A percentile compares a stretch with the other conserved stretches of the same genome.
These are phyloP conservation scores for Mus caroli DNA, from an alignment of 2,797 vertebrate species.

Conservation along the genomic window DNA sequence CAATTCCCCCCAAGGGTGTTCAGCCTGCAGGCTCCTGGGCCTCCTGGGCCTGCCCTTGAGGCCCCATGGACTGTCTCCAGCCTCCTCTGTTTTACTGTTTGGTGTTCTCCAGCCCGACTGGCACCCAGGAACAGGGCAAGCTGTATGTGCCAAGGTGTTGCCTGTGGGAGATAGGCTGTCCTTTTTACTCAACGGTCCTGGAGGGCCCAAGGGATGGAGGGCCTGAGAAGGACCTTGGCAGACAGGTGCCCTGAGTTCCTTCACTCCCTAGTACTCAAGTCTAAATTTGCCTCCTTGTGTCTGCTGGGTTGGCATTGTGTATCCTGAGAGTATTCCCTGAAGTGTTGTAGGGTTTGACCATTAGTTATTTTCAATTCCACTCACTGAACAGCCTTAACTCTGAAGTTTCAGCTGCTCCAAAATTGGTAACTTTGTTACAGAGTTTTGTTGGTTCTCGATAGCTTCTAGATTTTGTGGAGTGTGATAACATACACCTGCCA, in stretches of 20 bases:
- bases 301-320: neutral
- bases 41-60: neutral
- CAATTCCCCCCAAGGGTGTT: neutral
- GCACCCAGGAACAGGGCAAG: neutral
- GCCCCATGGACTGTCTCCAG: neutral
- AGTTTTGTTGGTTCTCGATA: neutral
- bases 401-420: neutral
- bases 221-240: neutral
- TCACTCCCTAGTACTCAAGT: neutral
- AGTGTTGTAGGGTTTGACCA: neutral
- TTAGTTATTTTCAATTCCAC: neutral
- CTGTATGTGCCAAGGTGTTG: neutral
- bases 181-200: neutral
- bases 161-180: neutral
- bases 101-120: neutral
- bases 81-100: neutral
- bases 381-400: neutral
- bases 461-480: neutral
- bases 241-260: neutral
- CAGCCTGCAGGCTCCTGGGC: neutral
- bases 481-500: neutral
- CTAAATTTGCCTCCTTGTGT: neutral
- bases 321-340: neutral
- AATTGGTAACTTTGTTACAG: neutral
- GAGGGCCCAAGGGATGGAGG: neutral